Conservation (phyloP, 2,888 invertebrate genomes). For the Euphydryas editha region DNA sequence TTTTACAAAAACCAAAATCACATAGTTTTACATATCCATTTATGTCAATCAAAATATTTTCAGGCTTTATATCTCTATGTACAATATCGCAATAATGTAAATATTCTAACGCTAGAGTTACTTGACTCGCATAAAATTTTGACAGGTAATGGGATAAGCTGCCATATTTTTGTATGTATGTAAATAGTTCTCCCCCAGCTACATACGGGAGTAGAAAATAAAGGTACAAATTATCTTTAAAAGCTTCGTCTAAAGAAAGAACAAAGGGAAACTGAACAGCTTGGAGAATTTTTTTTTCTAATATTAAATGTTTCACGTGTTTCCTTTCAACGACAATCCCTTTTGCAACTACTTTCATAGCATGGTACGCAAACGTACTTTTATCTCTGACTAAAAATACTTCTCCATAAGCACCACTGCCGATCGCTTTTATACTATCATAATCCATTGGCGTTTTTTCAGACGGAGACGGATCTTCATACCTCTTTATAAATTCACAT, state of each 20-base stretch:
- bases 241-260: slow-evolving; percentile 89
- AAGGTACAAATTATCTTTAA: slow-evolving; percentile 93
- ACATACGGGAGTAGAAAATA: slow-evolving; percentile 93
- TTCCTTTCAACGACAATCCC: slow-evolving; percentile 92
- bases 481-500: slow-evolving; percentile 61
- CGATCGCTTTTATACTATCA: slow-evolving; percentile 89
- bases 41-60: slow-evolving; percentile 93
- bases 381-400: slow-evolving; percentile 90
- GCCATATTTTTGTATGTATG: slow-evolving; percentile 86
- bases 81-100: slow-evolving; percentile 93
- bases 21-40: slow-evolving; percentile 93
- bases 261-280: slow-evolving; percentile 93
- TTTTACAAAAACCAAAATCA: slow-evolving; percentile 98
- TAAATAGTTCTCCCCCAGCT: slow-evolving; percentile 94
- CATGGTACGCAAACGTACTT: slow-evolving; percentile 86
- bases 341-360: slow-evolving; percentile 95
- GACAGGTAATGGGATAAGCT: slow-evolving; percentile 88
- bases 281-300: slow-evolving; percentile 94
- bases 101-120: slow-evolving; percentile 94
- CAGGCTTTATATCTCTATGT: slow-evolving; percentile 96
- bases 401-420: slow-evolving; percentile 95
- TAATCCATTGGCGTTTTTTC: slow-evolving; percentile 82
- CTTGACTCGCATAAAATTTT: slow-evolving; percentile 95
- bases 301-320: slow-evolving; percentile 93
- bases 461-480: slow-evolving; percentile 43